These are phyloP conservation scores for Arion vulgaris DNA, from an alignment of 1,140 invertebrate genomes.

Conservation along the genomic window DNA sequence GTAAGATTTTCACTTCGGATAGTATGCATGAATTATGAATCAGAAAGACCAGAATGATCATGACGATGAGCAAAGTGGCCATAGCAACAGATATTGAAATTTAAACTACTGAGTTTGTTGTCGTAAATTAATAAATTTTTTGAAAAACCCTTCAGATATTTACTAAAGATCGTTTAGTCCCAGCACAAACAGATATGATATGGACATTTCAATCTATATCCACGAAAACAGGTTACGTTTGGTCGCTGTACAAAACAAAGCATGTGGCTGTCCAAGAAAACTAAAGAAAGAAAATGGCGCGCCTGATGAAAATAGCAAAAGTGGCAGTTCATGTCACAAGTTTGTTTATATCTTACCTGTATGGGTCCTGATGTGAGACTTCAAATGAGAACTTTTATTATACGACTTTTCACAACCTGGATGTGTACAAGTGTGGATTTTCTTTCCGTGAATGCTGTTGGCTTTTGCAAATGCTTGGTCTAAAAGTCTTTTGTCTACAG, in stretches of 20 bases:
- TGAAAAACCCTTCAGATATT: no score
- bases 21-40: no score
- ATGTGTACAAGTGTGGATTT: constrained; percentile 77
- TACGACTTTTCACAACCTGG: constrained; percentile 81
- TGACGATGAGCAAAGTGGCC: no score
- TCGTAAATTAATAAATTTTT: no score
- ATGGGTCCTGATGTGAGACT: constrained; percentile 78
- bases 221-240: neutral
- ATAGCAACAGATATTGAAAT: no score
- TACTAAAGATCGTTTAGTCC: no score
- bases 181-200: no score
- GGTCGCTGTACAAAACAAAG: neutral
- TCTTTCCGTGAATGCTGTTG: constrained; percentile 73
- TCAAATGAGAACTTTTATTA: constrained; percentile 82
- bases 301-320: constrained; percentile 33
- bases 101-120: no score
- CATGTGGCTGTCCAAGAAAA: neutral
- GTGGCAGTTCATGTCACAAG: neutral
- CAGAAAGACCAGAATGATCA: no score
- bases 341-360: constrained; percentile 73
- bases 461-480: constrained; percentile 73
- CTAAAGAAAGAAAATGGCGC: constrained; percentile 42
- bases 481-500: constrained; percentile 53
- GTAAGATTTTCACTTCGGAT: no score
- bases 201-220: no score